Evolutionary conservation across 2,888 invertebrate species (phyloP).

Genomic region (Hyalella azteca): DNA sequence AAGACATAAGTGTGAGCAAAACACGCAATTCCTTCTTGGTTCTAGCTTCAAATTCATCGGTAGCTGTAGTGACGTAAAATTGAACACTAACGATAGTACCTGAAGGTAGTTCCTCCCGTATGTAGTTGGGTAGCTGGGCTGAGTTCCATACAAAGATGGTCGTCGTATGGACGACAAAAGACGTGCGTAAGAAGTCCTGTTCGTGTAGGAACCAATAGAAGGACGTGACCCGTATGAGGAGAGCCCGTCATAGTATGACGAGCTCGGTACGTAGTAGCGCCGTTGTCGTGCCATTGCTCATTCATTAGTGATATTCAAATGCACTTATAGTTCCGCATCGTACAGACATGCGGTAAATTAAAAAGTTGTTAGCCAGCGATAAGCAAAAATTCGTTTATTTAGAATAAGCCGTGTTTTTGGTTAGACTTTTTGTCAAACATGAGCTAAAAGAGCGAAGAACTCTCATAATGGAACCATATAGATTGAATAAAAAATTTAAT

Average conservation of each 20-base stretch:
- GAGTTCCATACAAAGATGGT: not conserved
- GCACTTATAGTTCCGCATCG: no score
- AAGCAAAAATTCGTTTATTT: no score
- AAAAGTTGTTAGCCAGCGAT: no score
- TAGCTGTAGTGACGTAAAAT: not conserved
- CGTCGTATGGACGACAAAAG: not conserved
- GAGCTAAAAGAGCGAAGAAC: no score
- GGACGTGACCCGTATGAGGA: not conserved
- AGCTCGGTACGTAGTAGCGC: constrained; percentile 14
- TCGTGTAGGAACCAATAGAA: not conserved
- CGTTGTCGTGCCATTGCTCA: not conserved
- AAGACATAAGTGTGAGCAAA: no score
- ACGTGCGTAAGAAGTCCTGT: constrained; percentile 10
- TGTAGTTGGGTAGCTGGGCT: not conserved
- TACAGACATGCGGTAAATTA: no score
- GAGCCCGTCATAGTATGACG: not conserved
- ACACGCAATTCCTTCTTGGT: no score
- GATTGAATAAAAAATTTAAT: no score
- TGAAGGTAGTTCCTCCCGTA: not conserved
- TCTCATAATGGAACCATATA: no score
- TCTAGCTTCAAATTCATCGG: not conserved
- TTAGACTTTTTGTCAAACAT: no score
- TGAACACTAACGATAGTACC: not conserved
- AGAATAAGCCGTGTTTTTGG: no score
- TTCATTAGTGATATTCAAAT: no score